Evolutionary conservation across 1,140 invertebrate species (phyloP), one percentile per base, ranked within the genome.

Genomic region (Drosophila pseudoobscura): DNA sequence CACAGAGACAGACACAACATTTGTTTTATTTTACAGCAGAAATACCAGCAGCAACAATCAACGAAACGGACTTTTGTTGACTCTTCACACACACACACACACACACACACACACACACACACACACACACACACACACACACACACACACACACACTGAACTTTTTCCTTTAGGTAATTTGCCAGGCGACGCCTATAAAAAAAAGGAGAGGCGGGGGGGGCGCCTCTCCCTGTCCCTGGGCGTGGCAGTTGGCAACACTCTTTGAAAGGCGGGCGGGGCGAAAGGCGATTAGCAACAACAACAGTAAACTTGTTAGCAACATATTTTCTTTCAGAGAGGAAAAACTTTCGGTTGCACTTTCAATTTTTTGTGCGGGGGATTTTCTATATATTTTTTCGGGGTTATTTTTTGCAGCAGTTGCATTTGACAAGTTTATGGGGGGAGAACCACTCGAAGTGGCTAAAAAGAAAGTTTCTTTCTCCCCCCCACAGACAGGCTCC

Each of bases 341-440:
- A 49, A 68, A 70, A 45, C 57, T 70, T 70, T 45, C 50, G 11
- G 66, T 69, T 70, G 64, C 64, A 70, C 64, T 70, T 69, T 20
- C 51, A 53, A 72, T 64, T 55, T 56, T 65, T 58, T 53, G 49
- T 45, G 35, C 1, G 20, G 20, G 20, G 20, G 20, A 20, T 20
- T 39, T 9, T 35, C 11, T 9, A 35, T 39, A 39, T 54, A 17
- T 68, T 53, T 50, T 76, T 56, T 17, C n/a, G n/a, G 41, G 31
- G 51, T 17, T 49, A 46, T 51, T 66, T 60, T 59, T 49, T 53
- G 47, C 17, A 60, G 47, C 78, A 75, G 58, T 74, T 70, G 73
- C 71, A 85, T 74, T 85, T 87, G 68, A 9, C 54, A 75, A 71
- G 64, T 87, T 87, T 80, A 78, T 74, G 63, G 60, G 49, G 44